Conservation (phyloP, 2,113 vertebrate species). For the Solenodon paradoxus region DNA sequence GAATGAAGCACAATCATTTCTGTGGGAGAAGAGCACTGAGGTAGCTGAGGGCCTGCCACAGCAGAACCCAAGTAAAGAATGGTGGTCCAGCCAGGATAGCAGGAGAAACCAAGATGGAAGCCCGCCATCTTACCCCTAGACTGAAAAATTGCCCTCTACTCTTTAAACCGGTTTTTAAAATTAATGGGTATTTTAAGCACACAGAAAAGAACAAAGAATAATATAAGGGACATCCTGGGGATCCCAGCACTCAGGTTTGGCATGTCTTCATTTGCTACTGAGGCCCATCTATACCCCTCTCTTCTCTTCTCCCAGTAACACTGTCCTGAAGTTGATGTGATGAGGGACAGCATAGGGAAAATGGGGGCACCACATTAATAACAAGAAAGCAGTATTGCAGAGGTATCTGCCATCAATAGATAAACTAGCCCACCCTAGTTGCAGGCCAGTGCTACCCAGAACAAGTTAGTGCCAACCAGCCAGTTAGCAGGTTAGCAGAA, state of each 20-base stretch:
- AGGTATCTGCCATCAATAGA: too few species aligned
- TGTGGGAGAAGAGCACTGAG: background rate
- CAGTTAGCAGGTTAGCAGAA: too few species aligned
- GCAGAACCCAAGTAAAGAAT: background rate
- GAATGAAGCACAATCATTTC: background rate
- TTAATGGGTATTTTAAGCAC: background rate
- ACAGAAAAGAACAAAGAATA: background rate
- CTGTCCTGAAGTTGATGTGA: background rate
- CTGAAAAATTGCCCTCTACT: background rate
- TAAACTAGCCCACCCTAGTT: too few species aligned
- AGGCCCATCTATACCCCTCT: background rate
- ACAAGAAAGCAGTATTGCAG: too few species aligned
- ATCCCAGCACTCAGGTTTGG: background rate
- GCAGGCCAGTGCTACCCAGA: too few species aligned
- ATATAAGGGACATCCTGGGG: background rate
- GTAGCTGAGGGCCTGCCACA: background rate
- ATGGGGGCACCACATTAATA: too few species aligned
- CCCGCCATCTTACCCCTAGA: background rate
- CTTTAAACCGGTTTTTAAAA: background rate
- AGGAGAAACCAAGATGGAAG: background rate
- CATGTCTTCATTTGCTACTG: background rate
- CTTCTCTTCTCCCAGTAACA: background rate
- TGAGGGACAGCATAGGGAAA: too few species aligned
- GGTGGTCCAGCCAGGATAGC: too few species aligned
- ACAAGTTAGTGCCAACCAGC: too few species aligned